Percentiles rank a stretch among this genome's conserved stretches.
These are phyloP conservation scores for Alviniconcha marisindica DNA, from an alignment of 1,140 invertebrate species.

Conservation along the genomic window DNA sequence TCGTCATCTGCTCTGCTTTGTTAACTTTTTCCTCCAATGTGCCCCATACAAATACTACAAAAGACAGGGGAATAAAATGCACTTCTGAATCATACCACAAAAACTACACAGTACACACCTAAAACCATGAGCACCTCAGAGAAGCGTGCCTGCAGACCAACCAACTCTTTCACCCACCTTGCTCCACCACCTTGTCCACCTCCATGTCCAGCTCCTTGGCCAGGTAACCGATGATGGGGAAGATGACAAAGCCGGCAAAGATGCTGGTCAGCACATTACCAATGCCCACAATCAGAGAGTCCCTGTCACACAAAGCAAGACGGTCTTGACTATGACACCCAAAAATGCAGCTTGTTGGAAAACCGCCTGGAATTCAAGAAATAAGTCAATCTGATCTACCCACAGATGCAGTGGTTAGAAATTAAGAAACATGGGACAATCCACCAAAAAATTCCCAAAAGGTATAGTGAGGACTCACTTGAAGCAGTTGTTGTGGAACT, in stretches of 20 bases:
- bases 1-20: no score
- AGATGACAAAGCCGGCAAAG: constrained; percentile 76
- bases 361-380: background rate
- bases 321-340: background rate
- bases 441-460: no score
- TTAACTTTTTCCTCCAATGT: no score
- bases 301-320: constrained; percentile 80
- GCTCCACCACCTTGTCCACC: constrained; percentile 92
- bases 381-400: background rate
- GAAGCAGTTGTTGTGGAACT: constrained; percentile 80
- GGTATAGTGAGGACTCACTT: constrained; percentile 77
- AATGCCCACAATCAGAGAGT: constrained; percentile 96
- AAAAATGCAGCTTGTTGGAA: no score
- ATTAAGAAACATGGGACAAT: no score
- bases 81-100: background rate
- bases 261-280: constrained; percentile 77
- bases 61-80: background rate
- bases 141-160: no score
- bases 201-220: constrained; percentile 86
- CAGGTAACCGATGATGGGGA: constrained; percentile 74
- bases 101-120: background rate
- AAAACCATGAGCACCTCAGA: no score
- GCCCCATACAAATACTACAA: no score
- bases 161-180: constrained; percentile 79
- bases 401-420: no score